Conservation (phyloP, 2,797 vertebrate species). For the Ptychadena robeensis region DNA sequence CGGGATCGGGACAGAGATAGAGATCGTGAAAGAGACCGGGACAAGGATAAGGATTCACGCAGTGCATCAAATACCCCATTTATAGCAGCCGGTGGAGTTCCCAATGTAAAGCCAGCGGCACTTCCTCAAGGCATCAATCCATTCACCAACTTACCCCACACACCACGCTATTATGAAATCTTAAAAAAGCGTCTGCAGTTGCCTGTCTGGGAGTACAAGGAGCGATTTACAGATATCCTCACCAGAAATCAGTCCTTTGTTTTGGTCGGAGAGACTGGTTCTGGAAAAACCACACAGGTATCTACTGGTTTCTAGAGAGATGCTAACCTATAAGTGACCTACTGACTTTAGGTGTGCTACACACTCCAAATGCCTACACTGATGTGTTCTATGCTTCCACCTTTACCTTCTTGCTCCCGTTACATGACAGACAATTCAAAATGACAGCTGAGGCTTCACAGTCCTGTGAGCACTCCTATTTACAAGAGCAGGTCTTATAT, state of each 20-base stretch:
- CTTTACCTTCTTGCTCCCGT: too few species aligned
- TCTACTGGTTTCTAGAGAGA: not conserved
- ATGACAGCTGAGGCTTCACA: too few species aligned
- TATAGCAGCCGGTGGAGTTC: constrained; percentile 69
- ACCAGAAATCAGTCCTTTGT: constrained; percentile 90
- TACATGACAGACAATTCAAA: too few species aligned
- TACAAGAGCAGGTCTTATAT: too few species aligned
- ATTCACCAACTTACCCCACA: constrained; percentile 94
- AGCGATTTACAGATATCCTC: constrained; percentile 90
- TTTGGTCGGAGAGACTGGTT: constrained; percentile 93
- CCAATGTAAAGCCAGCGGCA: constrained; percentile 79
- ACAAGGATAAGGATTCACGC: constrained; percentile 84
- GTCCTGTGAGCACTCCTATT: too few species aligned
- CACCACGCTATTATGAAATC: constrained; percentile 93
- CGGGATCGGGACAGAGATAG: constrained; percentile 84
- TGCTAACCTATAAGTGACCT: not conserved
- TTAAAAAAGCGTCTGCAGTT: constrained; percentile 91
- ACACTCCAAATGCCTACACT: too few species aligned
- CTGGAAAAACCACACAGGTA: constrained; percentile 97
- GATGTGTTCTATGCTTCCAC: too few species aligned
- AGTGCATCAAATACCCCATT: constrained; percentile 71
- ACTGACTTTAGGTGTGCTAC: too few species aligned
- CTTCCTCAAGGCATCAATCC: constrained; percentile 91
- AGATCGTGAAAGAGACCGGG: constrained; percentile 84
- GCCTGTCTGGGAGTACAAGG: constrained; percentile 95